Base-by-base conservation (phyloP, 2,888 invertebrate genomes). In the Drosophila prolongata region DNA sequence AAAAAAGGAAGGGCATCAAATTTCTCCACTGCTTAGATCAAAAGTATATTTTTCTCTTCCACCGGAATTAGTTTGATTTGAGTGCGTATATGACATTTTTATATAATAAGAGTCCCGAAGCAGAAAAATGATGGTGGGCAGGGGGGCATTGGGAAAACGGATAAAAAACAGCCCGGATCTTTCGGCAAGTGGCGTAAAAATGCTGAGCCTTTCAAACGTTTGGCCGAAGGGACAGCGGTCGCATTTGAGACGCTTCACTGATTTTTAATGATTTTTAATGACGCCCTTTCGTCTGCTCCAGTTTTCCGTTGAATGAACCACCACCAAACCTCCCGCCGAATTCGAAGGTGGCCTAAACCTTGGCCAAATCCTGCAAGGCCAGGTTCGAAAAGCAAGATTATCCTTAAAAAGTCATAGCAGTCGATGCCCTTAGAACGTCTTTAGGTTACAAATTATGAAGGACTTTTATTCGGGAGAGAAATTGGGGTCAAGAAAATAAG, bases 251-350 rank as follows among this genome's bases (percentile, higher is more conserved):
- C 69, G 83, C 78, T 78, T 86, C 83, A 82, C 66, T 78, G 88
- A 61, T 68, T 86, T 80, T 86, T 82, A 78, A 84, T 88, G 84
- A 82, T 80, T 84, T 87, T 80, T 77, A 84, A 85, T 84, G 82
- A 78, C 57, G 58, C 59, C 60, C 57, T 16, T 53, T 50, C 43
- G 44, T 11, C 60, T 44, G 47, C 37, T 3, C 16, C 30, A 24
- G 11, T 4, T 43, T 16, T 16, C 35, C 49, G 35, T 4, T 8
- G 3, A 8, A 35, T 9, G 27, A 27, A 35, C 49, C 35, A 19
- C 34, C 38, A 8, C 30, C 6, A 34, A 24, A 35, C 2, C 46
- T 27, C 2, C 46, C 46, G 37, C 40, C 13, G 11, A 49, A 16
- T 13, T 19, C 49, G 13, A 3, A 34, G 14, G 34, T 2, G 30